Evolutionary conservation across 1,140 invertebrate genomes (phyloP).

Genomic region (Belonocnema kinseyi): DNA sequence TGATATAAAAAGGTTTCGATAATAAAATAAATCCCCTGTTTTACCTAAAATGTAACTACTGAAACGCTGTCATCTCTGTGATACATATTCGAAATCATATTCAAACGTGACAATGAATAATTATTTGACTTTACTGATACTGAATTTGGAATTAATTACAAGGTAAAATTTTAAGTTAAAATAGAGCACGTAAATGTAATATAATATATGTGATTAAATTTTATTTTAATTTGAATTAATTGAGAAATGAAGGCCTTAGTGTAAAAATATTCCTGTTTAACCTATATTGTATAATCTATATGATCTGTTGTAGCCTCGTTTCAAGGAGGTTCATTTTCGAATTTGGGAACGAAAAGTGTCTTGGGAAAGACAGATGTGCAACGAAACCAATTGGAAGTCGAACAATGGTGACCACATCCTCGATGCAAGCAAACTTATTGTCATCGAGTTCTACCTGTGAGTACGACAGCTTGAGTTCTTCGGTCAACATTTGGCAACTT

Average conservation of each 20-base stretch:
- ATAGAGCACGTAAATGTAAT: constrained; percentile 11
- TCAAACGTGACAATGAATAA: too few species aligned
- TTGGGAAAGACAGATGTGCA: constrained; percentile 44
- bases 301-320: constrained; percentile 7
- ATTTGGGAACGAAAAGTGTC: neutral
- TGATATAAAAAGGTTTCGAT: too few species aligned
- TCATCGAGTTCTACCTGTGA: constrained; percentile 39
- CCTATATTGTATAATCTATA: neutral
- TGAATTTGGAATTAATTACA: too few species aligned
- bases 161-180: neutral
- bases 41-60: too few species aligned
- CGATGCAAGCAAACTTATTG: constrained; percentile 49
- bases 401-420: constrained; percentile 55
- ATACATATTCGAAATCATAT: too few species aligned
- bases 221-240: constrained; percentile 2
- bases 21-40: too few species aligned
- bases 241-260: neutral
- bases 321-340: constrained; percentile 11
- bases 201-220: constrained; percentile 16
- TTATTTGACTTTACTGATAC: too few species aligned
- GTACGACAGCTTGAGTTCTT: constrained; percentile 38
- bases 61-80: too few species aligned
- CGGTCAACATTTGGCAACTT: constrained; percentile 24
- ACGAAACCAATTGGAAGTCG: constrained; percentile 47
- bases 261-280: too few species aligned